These are phyloP conservation scores for Drosophila baimaii DNA, from an alignment of 1,140 invertebrate genomes.

Conservation along the genomic window DNA sequence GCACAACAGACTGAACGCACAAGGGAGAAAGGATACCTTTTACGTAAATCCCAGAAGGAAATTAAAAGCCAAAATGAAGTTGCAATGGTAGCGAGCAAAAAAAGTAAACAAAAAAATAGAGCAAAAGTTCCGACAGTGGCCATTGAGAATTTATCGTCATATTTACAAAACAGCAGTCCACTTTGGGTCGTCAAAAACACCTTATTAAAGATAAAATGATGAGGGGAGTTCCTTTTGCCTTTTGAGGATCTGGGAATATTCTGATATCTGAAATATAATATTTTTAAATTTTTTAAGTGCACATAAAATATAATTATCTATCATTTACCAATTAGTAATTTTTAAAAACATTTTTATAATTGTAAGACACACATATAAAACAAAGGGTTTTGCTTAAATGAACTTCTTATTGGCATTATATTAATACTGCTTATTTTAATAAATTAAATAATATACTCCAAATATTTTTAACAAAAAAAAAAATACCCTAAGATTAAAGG, in stretches of 20 bases:
- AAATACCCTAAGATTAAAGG: neutral
- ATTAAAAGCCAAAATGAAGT: conserved; percentile 82
- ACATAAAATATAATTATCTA: neutral
- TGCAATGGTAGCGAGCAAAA: conserved; percentile 46
- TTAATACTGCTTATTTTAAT: too few relatives aligned
- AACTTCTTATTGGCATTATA: too few relatives aligned
- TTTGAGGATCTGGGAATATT: neutral
- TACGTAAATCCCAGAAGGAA: conserved; percentile 78
- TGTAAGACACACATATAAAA: neutral
- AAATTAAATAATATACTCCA: neutral
- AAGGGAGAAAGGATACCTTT: conserved; percentile 60
- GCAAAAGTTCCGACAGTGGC: conserved; percentile 40
- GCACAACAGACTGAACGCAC: conserved; percentile 46
- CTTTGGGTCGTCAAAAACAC: conserved; percentile 56
- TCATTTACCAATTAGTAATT: neutral
- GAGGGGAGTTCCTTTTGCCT: too few relatives aligned
- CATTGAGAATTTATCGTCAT: conserved; percentile 66
- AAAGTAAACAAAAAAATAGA: neutral
- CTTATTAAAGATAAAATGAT: conserved; percentile 45
- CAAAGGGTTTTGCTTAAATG: too few relatives aligned
- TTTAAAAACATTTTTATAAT: neutral
- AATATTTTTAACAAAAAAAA: too few relatives aligned
- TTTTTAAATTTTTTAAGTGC: neutral
- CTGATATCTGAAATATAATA: neutral
- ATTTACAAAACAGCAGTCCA: conserved; percentile 68